Base-by-base conservation (phyloP, 2,888 invertebrate genomes). In the Apocheima hispidaria region DNA sequence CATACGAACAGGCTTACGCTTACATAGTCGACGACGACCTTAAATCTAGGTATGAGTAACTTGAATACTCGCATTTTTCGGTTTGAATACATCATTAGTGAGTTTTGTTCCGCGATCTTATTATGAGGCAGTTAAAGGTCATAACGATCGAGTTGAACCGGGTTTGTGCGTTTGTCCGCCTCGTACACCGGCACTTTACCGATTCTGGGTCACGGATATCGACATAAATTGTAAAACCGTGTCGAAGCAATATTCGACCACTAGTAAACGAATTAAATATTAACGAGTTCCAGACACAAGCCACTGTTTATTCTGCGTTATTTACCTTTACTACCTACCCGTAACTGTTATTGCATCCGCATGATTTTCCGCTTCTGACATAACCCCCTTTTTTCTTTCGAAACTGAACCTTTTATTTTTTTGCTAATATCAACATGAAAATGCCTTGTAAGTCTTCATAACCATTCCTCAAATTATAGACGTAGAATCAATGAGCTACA, bases 1-100 rank as follows among this genome's bases (percentile, higher is more conserved):
- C 72, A 33, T 79, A 82, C 62, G 92, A 91, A 63, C 88, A 89
- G 65, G 86, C 91, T 28, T 92, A 92, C 72, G 89, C 92, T 62
- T 91, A 90, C 75, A 91, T 92, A 71, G 75, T 83, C 60, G 92
- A 92, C 68, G 91, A 90, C 73, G 90, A 90, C 82, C 88, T 92
- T 64, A 90, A 92, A 79, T 91, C 90, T 82, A 91, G 92, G 92
- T 92, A 79, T 75, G 82, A 60, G 16, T 51, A 51, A 51, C 26
- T 40, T 18, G 10, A 26, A 51, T 35, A 49, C 23, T 16, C 35
- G 49, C 56, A 44, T 56, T 49, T 64, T 48, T 41, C 44, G 56
- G 43, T 56, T 41, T 53, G 59, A 60, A 57, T 64, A 50, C 60
- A 44, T 64, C 55, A 56, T 63, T 51, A 61, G 53, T 28, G 23